phyloP scores from a whole-genome alignment of 2,888 invertebrate species.

The Venusia cambrica region DNA sequence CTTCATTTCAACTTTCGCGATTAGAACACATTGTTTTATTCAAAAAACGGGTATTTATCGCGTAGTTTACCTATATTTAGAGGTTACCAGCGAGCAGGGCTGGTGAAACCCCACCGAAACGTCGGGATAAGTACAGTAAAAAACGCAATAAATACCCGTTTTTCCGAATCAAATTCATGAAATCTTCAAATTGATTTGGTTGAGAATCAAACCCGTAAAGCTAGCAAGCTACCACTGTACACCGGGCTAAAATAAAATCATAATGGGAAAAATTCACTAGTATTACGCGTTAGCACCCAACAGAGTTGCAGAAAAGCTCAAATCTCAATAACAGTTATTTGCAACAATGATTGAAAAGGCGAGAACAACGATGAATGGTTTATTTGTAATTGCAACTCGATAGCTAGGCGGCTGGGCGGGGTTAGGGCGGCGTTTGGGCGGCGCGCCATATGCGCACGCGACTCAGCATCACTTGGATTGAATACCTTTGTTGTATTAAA shows the following conservation, averaged over 20 bases:
- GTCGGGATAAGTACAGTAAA: too few species aligned
- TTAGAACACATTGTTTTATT: too few species aligned
- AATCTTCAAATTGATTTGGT: too few species aligned
- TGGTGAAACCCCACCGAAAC: too few species aligned
- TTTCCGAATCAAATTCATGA: too few species aligned
- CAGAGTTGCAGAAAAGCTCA: conserved; percentile 25
- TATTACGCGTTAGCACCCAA: conserved; percentile 19
- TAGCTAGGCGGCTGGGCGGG: conserved; percentile 48
- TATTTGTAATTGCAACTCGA: conserved; percentile 48
- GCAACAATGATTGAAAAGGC: conserved; percentile 36
- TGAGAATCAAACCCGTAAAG: too few species aligned
- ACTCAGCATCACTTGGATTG: conserved; percentile 23
- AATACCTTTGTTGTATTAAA: conserved; percentile 8
- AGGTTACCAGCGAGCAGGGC: too few species aligned
- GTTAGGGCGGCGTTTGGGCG: conserved; percentile 59
- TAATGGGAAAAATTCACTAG: conserved; percentile 12
- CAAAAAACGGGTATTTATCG: too few species aligned
- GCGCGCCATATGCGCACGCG: conserved; percentile 63
- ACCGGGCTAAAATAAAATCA: conserved; percentile 8
- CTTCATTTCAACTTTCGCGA: too few species aligned
- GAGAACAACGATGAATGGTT: conserved; percentile 40
- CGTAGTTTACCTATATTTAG: too few species aligned
- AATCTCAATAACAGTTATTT: conserved; percentile 31
- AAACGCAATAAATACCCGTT: too few species aligned
- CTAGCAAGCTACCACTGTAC: too few species aligned